Base-by-base conservation (phyloP, 2,888 invertebrate species). In the Pachymerium ferrugineum region DNA sequence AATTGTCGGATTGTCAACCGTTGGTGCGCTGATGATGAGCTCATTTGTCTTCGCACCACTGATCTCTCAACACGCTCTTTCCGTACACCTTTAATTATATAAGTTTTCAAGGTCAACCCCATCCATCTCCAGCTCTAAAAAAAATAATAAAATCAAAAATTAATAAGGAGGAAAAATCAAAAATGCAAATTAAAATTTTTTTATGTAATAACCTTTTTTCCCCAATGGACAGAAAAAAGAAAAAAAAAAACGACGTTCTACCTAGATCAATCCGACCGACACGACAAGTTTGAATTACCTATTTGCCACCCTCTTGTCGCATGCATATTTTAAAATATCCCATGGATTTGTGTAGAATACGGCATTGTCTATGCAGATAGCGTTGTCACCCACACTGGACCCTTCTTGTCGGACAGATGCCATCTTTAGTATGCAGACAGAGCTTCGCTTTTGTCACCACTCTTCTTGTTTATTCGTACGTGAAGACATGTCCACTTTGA, bases 321-420 rank as follows among this genome's bases (percentile, higher is more conserved):
- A 54, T 54, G 54, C 54, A 54, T 54, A 54, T 54, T 54, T 54
- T 54, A 54, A 47, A 54, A 54, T 54, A 54, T 54, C 54, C n/a
- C 22, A 25, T 54, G 54, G 54, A 54, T 54, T 47, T 22, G 22
- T 22, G 5, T 19, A 25, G 54, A 22, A 54, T 54, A 25, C 10
- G 54, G 25, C 22, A 54, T 54, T 54, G 54, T 8, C 54, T 25
- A 54, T 54, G 54, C 54, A 54, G 54, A 54, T 54, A 25, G 54
- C 54, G 54, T 54, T 54, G 54, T 54, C 54, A 54, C 22, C 54
- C 22, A 6, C 19, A 47, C 54, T 54, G 54, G 54, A 54, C 54
- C 54, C 25, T 54, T 54, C n/a, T n/a, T n/a, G n/a, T 54, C 54
- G 54, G 54, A 54, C 54, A 54, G 54, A 54, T 54, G 54, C 22